Percentiles rank a stretch among this genome's conserved stretches.
phyloP scores from a whole-genome alignment of 2,888 invertebrate species.

The Drosophila helvetica region DNA sequence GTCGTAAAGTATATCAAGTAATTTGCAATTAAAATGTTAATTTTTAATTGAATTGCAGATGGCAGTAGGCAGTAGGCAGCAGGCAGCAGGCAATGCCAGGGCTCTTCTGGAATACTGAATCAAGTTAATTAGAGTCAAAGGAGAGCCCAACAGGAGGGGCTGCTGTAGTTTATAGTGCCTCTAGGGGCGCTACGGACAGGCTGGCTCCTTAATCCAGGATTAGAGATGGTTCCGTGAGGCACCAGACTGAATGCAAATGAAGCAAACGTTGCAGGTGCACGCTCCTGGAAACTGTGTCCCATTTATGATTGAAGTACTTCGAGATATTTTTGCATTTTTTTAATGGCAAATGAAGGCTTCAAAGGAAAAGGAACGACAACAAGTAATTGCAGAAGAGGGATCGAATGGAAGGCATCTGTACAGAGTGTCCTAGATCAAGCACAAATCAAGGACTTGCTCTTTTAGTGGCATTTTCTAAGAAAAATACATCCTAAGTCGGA shows the following conservation, averaged over 20 bases:
- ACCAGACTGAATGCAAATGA: constrained; percentile 1
- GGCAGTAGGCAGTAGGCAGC: constrained; percentile 35
- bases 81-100: constrained; percentile 19
- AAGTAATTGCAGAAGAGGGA: not conserved
- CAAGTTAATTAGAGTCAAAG: constrained; percentile 61
- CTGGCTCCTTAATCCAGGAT: constrained; percentile 22
- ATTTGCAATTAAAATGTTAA: constrained; percentile 81
- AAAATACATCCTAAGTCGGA: not conserved
- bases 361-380: not conserved
- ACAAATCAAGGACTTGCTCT: rapidly evolving
- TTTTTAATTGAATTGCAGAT: constrained; percentile 77
- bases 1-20: constrained; percentile 63
- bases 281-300: not conserved
- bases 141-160: constrained; percentile 2
- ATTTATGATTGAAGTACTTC: too few species aligned
- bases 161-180: not conserved
- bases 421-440: not conserved
- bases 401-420: not conserved
- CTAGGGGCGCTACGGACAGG: not conserved
- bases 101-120: constrained; percentile 51
- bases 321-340: not conserved
- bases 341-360: not conserved
- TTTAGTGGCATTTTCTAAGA: not conserved
- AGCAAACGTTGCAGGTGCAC: not conserved
- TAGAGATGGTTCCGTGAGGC: constrained; percentile 14